phyloP scores from a whole-genome alignment of 2,888 invertebrate species.

The Gryllus longicercus region DNA sequence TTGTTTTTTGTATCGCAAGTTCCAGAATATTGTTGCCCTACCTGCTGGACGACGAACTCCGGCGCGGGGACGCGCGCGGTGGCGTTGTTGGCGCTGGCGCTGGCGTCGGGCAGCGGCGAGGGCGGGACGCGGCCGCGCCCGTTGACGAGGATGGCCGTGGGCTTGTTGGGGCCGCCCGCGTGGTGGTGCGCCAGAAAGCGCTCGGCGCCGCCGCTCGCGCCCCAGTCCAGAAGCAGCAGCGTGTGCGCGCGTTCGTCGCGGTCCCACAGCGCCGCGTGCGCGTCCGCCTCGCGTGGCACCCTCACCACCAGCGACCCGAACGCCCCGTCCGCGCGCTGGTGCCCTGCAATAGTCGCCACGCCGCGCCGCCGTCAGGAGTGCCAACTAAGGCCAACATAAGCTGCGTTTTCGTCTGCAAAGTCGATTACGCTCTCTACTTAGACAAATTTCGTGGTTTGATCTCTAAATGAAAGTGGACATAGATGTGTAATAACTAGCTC shows the following conservation, averaged over 20 bases:
- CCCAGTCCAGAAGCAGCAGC: conserved; percentile 77
- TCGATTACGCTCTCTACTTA: no score
- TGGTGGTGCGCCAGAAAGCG: conserved; percentile 85
- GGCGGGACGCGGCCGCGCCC: conserved; percentile 58
- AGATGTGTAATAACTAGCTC: no score
- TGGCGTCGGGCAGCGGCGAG: neutral
- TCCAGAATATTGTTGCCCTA: conserved; percentile 41
- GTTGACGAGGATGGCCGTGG: conserved; percentile 75
- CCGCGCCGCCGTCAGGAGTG: no score
- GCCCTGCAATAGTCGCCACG: conserved; percentile 50
- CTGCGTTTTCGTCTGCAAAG: no score
- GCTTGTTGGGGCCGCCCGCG: conserved; percentile 76
- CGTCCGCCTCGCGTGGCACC: conserved; percentile 60
- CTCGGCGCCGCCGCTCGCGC: conserved; percentile 64
- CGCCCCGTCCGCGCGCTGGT: conserved; percentile 82
- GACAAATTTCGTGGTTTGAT: no score
- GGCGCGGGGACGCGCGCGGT: conserved; percentile 60
- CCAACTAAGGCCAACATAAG: no score
- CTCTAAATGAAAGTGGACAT: no score
- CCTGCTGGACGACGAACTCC: conserved; percentile 65
- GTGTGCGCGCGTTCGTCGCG: conserved; percentile 73
- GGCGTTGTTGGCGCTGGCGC: conserved; percentile 36
- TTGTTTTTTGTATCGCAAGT: no score
- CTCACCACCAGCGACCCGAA: conserved; percentile 76
- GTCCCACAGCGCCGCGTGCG: conserved; percentile 68